phyloP scores from a whole-genome alignment of 2,888 invertebrate species.

The Eurytoma adleriae region DNA sequence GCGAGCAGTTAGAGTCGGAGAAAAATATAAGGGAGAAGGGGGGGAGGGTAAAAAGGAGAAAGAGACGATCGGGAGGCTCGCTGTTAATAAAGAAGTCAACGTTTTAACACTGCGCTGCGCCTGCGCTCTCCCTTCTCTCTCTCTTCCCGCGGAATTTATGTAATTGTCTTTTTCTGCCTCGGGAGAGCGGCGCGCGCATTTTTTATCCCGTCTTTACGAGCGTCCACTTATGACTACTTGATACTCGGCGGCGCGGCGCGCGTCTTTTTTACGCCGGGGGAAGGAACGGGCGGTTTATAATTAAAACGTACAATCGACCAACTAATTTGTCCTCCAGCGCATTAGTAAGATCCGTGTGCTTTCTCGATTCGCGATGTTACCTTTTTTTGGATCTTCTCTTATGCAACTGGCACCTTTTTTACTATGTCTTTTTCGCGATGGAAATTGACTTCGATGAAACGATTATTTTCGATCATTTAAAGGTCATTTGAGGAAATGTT shows the following conservation, averaged over 20 bases:
- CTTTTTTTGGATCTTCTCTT: conserved; percentile 33
- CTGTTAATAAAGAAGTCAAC: conserved; percentile 75
- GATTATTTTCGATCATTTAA: too few species aligned
- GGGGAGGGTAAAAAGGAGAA: conserved; percentile 55
- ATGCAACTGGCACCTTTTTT: too few species aligned
- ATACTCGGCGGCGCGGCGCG: conserved; percentile 28
- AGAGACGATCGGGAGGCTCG: conserved; percentile 47
- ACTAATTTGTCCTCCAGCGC: conserved; percentile 74
- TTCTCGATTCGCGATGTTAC: conserved; percentile 38
- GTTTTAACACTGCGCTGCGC: conserved; percentile 71
- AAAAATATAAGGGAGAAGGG: background rate
- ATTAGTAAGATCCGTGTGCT: conserved; percentile 68
- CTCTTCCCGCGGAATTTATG: conserved; percentile 34
- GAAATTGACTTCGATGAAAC: too few species aligned
- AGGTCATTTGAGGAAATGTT: too few species aligned
- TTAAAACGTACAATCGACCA: conserved; percentile 74
- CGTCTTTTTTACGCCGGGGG: conserved; percentile 21
- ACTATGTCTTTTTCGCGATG: too few species aligned
- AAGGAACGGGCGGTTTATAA: conserved; percentile 65
- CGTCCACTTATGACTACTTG: conserved; percentile 48
- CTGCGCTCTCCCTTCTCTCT: conserved; percentile 64
- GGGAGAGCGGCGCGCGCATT: conserved; percentile 34
- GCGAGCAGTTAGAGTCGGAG: background rate
- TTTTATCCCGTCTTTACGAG: conserved; percentile 47
- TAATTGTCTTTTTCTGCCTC: conserved; percentile 51